A percentile compares a stretch with the other conserved stretches of the same genome.
These are phyloP conservation scores for Passer montanus DNA, from an alignment of 2,113 vertebrate genomes.

Conservation along the genomic window DNA sequence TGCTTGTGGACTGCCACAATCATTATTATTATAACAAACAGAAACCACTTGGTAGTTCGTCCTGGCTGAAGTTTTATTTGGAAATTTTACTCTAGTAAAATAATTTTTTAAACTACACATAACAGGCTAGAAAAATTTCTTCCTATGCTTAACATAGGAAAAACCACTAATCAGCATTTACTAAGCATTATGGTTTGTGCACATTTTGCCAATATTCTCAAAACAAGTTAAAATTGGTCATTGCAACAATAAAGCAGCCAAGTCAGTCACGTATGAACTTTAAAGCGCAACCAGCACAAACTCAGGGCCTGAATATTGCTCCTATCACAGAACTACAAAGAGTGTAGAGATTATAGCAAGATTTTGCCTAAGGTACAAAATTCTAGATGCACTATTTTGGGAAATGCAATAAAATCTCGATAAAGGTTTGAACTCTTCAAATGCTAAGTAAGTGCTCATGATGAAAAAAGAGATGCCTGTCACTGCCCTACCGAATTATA, in stretches of 20 bases:
- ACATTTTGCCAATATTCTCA: neutral
- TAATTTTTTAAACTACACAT: conserved; percentile 58
- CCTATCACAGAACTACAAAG: neutral
- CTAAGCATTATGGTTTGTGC: neutral
- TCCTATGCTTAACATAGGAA: neutral
- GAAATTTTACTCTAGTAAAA: conserved; percentile 62
- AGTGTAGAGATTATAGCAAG: neutral
- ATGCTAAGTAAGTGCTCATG: neutral
- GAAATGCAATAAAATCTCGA: conserved; percentile 2
- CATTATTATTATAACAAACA: neutral
- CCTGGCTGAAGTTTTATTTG: neutral
- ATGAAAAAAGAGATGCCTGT: neutral
- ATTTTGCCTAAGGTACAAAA: neutral
- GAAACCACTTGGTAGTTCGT: neutral
- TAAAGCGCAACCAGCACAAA: neutral
- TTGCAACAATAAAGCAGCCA: neutral
- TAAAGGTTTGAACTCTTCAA: conserved; percentile 27
- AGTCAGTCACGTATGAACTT: neutral
- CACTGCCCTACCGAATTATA: neutral
- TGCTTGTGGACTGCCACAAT: neutral
- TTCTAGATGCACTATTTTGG: neutral
- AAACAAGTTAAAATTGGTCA: neutral
- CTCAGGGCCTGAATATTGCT: neutral
- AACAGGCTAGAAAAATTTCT: conserved; percentile 30
- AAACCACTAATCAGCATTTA: neutral